Evolutionary conservation across 2,797 vertebrate species (phyloP).

Genomic region (Scyliorhinus canicula): DNA sequence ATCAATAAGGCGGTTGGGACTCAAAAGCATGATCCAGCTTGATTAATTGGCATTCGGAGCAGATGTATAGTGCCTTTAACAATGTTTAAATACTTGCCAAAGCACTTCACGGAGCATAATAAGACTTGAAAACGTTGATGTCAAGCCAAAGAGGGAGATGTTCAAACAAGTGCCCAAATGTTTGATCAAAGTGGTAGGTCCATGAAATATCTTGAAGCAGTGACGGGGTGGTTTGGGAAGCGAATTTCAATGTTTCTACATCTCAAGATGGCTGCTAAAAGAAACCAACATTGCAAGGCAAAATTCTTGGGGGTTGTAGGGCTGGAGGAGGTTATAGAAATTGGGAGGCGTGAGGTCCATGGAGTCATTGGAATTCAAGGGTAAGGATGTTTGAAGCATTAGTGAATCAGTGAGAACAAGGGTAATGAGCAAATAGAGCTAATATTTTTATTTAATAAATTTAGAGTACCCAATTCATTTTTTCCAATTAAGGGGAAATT

Average conservation of each 20-base stretch:
- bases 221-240: background rate
- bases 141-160: background rate
- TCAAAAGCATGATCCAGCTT: too few relatives aligned
- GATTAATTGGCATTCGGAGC: too few relatives aligned
- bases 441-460: too few relatives aligned
- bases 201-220: background rate
- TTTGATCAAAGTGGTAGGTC: background rate
- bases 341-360: background rate
- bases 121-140: background rate
- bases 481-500: too few relatives aligned
- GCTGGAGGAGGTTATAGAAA: background rate
- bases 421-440: background rate
- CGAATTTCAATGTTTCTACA: too few relatives aligned
- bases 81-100: background rate
- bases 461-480: too few relatives aligned
- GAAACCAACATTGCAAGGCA: background rate
- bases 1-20: too few relatives aligned
- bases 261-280: background rate
- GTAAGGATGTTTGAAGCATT: background rate
- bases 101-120: background rate
- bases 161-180: background rate
- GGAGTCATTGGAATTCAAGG: background rate
- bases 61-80: background rate
- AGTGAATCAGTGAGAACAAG: background rate
- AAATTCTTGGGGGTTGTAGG: background rate